Percentiles rank a stretch among this genome's conserved stretches.
Evolutionary conservation across 92 coral and sea anemone genomes (phyloP).

Genomic region (Umimayanthus chanpuru): DNA sequence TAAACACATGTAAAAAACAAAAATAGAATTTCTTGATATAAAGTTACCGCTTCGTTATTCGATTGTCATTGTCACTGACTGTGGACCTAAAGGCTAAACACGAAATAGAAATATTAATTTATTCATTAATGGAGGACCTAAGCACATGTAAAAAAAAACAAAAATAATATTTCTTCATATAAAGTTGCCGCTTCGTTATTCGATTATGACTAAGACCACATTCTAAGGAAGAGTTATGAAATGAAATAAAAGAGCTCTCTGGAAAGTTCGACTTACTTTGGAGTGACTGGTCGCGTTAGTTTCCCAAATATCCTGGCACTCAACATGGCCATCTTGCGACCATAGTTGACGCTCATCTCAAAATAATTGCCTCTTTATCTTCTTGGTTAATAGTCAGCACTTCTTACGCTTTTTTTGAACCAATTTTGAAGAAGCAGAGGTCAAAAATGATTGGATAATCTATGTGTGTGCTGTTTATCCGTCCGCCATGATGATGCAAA

Average conservation of each 20-base stretch:
- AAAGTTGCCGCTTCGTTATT: neutral
- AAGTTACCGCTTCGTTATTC: neutral
- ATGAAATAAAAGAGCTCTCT: neutral
- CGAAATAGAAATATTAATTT: too few species aligned
- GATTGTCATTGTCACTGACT: too few species aligned
- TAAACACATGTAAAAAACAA: conserved; percentile 29
- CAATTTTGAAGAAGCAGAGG: neutral
- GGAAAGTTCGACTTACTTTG: conserved; percentile 61
- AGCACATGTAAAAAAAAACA: neutral
- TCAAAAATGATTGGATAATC: neutral
- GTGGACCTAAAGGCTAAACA: too few species aligned
- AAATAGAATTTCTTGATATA: too few species aligned
- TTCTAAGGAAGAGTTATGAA: neutral
- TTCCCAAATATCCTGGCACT: conserved; percentile 97
- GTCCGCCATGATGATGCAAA: conserved; percentile 29
- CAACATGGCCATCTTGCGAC: conserved; percentile 90
- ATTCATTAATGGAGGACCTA: too few species aligned
- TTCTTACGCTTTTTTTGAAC: neutral
- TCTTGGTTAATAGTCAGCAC: neutral
- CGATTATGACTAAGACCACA: too few species aligned
- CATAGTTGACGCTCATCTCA: conserved; percentile 87
- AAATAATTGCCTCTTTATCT: neutral
- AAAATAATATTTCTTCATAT: too few species aligned
- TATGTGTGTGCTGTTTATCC: too few species aligned
- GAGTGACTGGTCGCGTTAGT: conserved; percentile 88